These are phyloP conservation scores for Sminthurinus signatus DNA, from an alignment of 1,140 invertebrate genomes.

Conservation along the genomic window DNA sequence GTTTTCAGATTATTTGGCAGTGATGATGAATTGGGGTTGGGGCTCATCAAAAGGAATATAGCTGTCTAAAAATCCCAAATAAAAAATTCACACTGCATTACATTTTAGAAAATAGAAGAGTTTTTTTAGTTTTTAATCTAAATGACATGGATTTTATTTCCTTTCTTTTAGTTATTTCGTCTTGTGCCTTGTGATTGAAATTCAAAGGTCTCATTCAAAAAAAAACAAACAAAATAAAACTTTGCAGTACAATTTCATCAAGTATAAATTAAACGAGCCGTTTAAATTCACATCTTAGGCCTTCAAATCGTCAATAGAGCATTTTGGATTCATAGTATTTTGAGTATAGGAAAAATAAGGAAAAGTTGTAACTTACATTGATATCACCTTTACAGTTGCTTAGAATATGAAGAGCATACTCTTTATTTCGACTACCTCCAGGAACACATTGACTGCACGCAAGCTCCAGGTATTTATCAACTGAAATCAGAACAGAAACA, in stretches of 20 bases:
- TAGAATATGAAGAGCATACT: constrained; percentile 86
- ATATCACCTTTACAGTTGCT: constrained; percentile 80
- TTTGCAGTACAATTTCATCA: neutral
- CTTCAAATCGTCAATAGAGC: too few relatives aligned
- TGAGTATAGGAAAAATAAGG: too few relatives aligned
- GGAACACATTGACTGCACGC: constrained; percentile 85
- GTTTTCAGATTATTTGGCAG: constrained; percentile 62
- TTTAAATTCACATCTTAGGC: too few relatives aligned
- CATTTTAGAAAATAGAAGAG: constrained; percentile 72
- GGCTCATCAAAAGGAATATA: constrained; percentile 73
- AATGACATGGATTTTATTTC: too few relatives aligned
- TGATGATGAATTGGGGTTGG: constrained; percentile 52
- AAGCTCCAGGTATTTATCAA: constrained; percentile 82
- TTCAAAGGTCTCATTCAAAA: too few relatives aligned
- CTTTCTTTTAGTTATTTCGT: too few relatives aligned
- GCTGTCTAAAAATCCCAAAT: constrained; percentile 68
- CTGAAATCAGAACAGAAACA: constrained; percentile 47
- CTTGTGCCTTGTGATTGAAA: too few relatives aligned
- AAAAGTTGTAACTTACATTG: constrained; percentile 63
- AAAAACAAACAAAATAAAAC: constrained; percentile 3
- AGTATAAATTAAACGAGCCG: too few relatives aligned
- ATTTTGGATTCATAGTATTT: too few relatives aligned
- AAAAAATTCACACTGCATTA: constrained; percentile 46
- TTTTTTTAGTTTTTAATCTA: neutral
- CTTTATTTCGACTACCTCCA: constrained; percentile 70